Conservation (phyloP, 2,888 invertebrate genomes). For the Drosophila gaucha region DNA sequence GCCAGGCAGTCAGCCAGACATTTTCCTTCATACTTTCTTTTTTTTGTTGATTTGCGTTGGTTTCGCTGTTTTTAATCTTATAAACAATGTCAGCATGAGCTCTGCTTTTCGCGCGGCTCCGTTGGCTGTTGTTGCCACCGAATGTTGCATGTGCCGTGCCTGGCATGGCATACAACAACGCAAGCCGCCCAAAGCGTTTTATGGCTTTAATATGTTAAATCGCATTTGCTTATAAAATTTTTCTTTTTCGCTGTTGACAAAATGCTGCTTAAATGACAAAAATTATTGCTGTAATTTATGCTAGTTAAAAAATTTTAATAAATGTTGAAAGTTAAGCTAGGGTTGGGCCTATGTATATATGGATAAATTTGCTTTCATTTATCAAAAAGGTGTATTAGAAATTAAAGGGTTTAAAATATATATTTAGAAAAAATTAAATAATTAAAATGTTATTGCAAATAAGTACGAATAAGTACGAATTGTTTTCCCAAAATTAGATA, state of each 20-base stretch:
- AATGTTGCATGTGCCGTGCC: conserved; percentile 55
- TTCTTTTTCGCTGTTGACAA: conserved; percentile 7
- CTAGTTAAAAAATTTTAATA: conserved; percentile 26
- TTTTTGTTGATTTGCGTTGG: conserved; percentile 45
- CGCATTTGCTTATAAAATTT: conserved; percentile 34
- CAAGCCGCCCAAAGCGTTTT: conserved; percentile 43
- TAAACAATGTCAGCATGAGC: conserved; percentile 75
- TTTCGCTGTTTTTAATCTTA: conserved; percentile 62
- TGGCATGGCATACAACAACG: conserved; percentile 23
- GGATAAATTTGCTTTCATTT: neutral
- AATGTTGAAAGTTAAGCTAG: conserved; percentile 4
- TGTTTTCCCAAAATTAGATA: too few relatives aligned
- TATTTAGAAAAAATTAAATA: too few relatives aligned
- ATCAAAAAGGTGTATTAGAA: neutral
- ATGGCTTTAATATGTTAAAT: conserved; percentile 77
- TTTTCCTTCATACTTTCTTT: conserved; percentile 33
- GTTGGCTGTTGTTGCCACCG: conserved; percentile 25
- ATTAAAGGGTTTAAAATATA: neutral
- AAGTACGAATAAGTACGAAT: too few relatives aligned
- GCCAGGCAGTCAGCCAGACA: conserved; percentile 58
- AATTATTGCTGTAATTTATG: conserved; percentile 19
- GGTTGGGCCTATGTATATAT: neutral
- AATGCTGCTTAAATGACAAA: conserved; percentile 25
- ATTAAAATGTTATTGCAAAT: too few relatives aligned
- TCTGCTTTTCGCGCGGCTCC: conserved; percentile 19